Evolutionary conservation across 2,888 invertebrate genomes (phyloP), one percentile per base, ranked within the genome.

Genomic region (Clepsis dumicolana): DNA sequence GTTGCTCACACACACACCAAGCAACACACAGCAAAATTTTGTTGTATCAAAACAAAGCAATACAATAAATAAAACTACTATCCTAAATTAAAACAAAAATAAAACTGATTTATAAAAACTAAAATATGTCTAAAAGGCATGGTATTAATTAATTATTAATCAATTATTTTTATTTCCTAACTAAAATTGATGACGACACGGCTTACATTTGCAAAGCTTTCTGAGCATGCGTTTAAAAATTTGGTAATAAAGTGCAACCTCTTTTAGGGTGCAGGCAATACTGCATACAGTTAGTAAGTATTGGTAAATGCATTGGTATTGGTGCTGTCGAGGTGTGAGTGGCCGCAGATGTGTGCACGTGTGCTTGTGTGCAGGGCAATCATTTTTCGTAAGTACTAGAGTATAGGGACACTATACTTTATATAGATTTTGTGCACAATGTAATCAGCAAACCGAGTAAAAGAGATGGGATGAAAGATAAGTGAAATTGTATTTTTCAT

Each of bases 301-400:
- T 69, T 65, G 35, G 65, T 71, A 16, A 65, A 38, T 48, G 64
- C 63, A 44, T 54, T 14, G 48, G 67, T 67, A 41, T 16, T 38
- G 25, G 66, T 66, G 29, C 10, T 7, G 12, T 16, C 2, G 2
- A 10, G 7, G 64, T 66, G 66, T 65, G 65, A 38, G 63, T 59
- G n/a, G 50, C 0, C 12, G 14, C 21, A 18, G 5, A 25, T 65
- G 44, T 65, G 70, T 71, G 70, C 52, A 54, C 73, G 72, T 76
- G 63, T 77, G 80, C 66, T 64, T 76, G 77, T 75, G 76, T 82
- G 81, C 80, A 83, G 80, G 66, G 82, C 84, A 83, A 86, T 89
- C 86, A 89, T 90, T 89, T 88, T 85, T 85, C 83, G 82, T 86
- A 82, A 89, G 90, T 90, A 86, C 91, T 91, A 92, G 91, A 90